Evolutionary conservation across 2,797 vertebrate species (phyloP).

Genomic region (Melanotaenia maccullochi): DNA sequence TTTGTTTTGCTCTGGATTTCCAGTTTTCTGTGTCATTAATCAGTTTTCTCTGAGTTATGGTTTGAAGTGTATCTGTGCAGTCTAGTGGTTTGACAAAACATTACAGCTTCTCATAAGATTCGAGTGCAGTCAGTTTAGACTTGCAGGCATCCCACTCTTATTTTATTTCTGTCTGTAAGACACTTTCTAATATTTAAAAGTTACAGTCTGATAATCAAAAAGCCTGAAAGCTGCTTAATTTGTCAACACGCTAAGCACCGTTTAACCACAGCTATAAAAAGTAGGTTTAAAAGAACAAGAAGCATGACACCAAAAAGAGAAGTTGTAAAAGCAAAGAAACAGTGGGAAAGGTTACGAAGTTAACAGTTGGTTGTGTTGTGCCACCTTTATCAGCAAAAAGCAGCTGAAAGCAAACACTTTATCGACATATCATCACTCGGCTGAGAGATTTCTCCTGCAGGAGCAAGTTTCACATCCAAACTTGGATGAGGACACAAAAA

Average conservation of each 20-base stretch:
- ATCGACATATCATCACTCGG: not conserved
- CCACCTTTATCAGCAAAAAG: no score
- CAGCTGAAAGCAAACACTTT: no score
- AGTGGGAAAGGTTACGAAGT: no score
- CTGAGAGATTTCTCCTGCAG: not conserved
- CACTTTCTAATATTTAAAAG: no score
- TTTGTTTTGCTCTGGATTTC: not conserved
- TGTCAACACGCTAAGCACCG: no score
- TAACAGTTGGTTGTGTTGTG: no score
- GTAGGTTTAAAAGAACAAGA: no score
- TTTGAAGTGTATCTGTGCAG: slow-evolving; percentile 30
- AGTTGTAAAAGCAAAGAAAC: no score
- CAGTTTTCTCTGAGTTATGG: not conserved
- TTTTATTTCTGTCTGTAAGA: not conserved
- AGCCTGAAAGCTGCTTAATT: no score
- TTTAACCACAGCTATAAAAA: no score
- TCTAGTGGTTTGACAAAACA: slow-evolving; percentile 44
- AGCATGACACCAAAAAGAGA: no score
- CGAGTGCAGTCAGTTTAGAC: not conserved
- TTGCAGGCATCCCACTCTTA: not conserved
- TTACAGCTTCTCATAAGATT: not conserved
- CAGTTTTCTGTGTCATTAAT: not conserved
- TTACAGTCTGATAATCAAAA: no score
- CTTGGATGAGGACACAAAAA: not conserved
- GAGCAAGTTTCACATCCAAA: not conserved